phyloP scores from a whole-genome alignment of 2,888 invertebrate species.

The Eilema depressum region DNA sequence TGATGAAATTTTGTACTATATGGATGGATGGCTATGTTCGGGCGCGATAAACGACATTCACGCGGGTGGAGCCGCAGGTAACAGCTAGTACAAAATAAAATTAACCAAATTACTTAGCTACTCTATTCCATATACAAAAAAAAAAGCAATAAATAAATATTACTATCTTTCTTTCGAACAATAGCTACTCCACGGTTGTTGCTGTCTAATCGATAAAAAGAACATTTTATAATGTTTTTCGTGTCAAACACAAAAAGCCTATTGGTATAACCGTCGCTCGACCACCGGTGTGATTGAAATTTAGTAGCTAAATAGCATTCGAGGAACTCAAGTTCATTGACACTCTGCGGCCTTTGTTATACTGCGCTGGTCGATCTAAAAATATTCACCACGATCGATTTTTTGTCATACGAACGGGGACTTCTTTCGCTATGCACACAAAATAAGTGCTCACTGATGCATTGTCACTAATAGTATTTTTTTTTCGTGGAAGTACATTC shows the following conservation, averaged over 20 bases:
- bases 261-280: constrained; percentile 48
- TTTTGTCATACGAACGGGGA: background rate
- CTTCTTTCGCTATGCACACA: background rate
- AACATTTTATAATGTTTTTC: constrained; percentile 70
- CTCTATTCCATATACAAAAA: background rate
- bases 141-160: too few species aligned
- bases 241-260: constrained; percentile 65
- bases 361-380: background rate
- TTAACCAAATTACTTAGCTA: background rate
- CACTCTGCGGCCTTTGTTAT: constrained; percentile 32
- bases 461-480: too few species aligned
- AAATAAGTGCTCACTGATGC: background rate
- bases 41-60: too few species aligned
- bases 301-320: constrained; percentile 65
- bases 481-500: too few species aligned
- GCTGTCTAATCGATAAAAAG: constrained; percentile 57
- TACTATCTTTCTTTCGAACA: too few species aligned
- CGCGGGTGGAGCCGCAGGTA: too few species aligned
- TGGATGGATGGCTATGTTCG: too few species aligned
- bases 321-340: constrained; percentile 63
- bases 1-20: too few species aligned
- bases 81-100: too few species aligned
- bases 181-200: constrained; percentile 42
- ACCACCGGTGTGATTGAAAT: constrained; percentile 68
- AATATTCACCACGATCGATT: background rate